Evolutionary conservation across 2,888 invertebrate genomes (phyloP).

Genomic region (Malacosoma neustria): DNA sequence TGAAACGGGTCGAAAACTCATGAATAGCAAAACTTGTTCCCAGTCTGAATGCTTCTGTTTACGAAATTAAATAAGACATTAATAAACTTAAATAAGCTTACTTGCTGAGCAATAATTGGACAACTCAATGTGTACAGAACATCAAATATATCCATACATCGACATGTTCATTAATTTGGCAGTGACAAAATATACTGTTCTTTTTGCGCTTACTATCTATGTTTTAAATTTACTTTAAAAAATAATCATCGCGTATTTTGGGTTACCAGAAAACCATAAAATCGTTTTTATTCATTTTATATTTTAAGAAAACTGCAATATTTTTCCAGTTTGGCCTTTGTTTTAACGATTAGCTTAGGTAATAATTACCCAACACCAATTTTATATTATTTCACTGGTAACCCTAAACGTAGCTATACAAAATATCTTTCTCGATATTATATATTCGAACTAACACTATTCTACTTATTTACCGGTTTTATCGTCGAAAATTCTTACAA

Average conservation of each 20-base stretch:
- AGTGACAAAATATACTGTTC: slow-evolving; percentile 64
- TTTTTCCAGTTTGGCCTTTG: too few species aligned
- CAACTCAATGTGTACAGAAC: slow-evolving; percentile 22
- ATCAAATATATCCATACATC: slow-evolving; percentile 19
- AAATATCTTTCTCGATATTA: neutral
- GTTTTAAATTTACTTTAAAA: neutral
- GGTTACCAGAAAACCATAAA: neutral
- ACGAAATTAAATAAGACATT: slow-evolving; percentile 1
- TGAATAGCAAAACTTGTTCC: slow-evolving; percentile 25
- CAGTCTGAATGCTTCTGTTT: too few species aligned
- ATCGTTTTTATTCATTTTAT: too few species aligned
- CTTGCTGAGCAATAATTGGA: slow-evolving; percentile 29
- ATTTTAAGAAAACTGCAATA: too few species aligned
- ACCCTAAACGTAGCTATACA: neutral
- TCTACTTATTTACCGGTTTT: slow-evolving; percentile 8
- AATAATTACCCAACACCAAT: too few species aligned
- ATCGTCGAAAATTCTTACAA: slow-evolving; percentile 4
- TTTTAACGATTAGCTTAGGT: too few species aligned
- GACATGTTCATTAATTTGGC: slow-evolving; percentile 51
- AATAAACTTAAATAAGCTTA: slow-evolving; percentile 19
- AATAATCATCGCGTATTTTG: neutral
- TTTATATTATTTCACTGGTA: neutral
- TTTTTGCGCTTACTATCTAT: slow-evolving; percentile 31
- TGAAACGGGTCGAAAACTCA: slow-evolving; percentile 15
- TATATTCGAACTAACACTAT: slow-evolving; percentile 1